phyloP scores from a whole-genome alignment of 1,140 invertebrate species.

The Hycleus phaleratus region DNA sequence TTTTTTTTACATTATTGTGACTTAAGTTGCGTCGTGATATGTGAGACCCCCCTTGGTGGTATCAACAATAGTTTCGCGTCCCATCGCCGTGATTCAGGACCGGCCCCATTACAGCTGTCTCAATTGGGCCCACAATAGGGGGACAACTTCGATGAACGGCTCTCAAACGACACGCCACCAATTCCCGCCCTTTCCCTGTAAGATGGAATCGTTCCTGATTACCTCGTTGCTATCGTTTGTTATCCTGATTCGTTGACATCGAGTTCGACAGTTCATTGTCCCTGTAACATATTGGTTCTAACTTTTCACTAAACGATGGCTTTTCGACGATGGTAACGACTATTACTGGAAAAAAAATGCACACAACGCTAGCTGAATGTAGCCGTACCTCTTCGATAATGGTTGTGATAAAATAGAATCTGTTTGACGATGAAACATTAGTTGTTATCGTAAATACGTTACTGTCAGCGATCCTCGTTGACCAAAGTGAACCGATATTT shows the following conservation, averaged over 20 bases:
- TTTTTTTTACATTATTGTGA: slow-evolving; percentile 31
- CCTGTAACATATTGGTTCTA: slow-evolving; percentile 37
- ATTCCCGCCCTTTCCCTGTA: slow-evolving; percentile 39
- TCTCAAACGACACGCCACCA: slow-evolving; percentile 33
- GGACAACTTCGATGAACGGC: no score
- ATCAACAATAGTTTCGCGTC: slow-evolving; percentile 25
- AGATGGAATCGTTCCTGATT: slow-evolving; percentile 38
- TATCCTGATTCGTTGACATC: slow-evolving; percentile 38
- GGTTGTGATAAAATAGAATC: slow-evolving; percentile 3
- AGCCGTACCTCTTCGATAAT: not conserved
- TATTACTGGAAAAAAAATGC: not conserved
- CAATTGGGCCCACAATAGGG: slow-evolving; percentile 22
- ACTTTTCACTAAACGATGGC: no score
- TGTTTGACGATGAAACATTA: slow-evolving; percentile 1
- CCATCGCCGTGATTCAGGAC: slow-evolving; percentile 14
- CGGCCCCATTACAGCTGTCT: slow-evolving; percentile 33
- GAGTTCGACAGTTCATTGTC: slow-evolving; percentile 41
- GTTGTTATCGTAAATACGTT: not conserved
- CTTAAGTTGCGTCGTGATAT: slow-evolving; percentile 29
- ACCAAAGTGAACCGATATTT: not conserved
- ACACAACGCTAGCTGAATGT: not conserved
- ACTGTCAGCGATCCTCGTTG: slow-evolving; percentile 1
- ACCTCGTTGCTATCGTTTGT: slow-evolving; percentile 36
- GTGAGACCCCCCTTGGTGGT: slow-evolving; percentile 26
- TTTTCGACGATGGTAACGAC: not conserved